Conservation (phyloP, 2,113 vertebrate genomes). For the Conger conger region DNA sequence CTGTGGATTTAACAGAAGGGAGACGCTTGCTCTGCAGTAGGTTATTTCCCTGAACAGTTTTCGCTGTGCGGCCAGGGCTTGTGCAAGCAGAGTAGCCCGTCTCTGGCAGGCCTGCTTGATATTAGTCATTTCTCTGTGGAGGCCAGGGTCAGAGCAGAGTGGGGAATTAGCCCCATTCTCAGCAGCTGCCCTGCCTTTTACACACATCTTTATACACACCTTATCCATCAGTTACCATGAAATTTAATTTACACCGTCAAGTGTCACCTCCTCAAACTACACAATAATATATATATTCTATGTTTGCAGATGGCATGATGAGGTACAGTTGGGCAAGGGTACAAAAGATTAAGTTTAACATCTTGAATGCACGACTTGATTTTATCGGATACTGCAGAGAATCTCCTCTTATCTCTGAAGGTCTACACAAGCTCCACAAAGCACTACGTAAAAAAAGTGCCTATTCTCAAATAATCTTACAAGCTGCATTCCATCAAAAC, state of each 20-base stretch:
- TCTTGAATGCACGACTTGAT: not conserved
- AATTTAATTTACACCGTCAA: slow-evolving; percentile 33
- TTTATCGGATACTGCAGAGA: not conserved
- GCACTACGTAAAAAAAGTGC: not conserved
- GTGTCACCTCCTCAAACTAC: slow-evolving; percentile 9
- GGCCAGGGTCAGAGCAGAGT: slow-evolving; percentile 39
- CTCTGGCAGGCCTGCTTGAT: slow-evolving; percentile 1
- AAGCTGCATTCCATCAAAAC: not conserved
- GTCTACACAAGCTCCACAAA: not conserved
- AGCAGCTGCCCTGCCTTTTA: slow-evolving; percentile 30
- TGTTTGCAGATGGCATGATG: not conserved
- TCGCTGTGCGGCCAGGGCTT: not conserved
- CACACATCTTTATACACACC: slow-evolving; percentile 11
- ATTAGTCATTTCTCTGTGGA: slow-evolving; percentile 36
- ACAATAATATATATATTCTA: not conserved
- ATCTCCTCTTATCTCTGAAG: not conserved
- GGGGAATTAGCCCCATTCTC: slow-evolving; percentile 21
- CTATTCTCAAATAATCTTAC: not conserved
- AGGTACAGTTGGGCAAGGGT: not conserved
- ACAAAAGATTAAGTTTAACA: not conserved
- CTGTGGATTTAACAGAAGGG: not conserved
- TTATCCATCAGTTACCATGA: slow-evolving; percentile 36
- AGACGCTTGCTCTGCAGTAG: not conserved
- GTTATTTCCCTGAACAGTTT: not conserved
- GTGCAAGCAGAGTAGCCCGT: not conserved